These are phyloP conservation scores for Vidua chalybeata DNA, from an alignment of 2,113 vertebrate species.

Conservation along the genomic window DNA sequence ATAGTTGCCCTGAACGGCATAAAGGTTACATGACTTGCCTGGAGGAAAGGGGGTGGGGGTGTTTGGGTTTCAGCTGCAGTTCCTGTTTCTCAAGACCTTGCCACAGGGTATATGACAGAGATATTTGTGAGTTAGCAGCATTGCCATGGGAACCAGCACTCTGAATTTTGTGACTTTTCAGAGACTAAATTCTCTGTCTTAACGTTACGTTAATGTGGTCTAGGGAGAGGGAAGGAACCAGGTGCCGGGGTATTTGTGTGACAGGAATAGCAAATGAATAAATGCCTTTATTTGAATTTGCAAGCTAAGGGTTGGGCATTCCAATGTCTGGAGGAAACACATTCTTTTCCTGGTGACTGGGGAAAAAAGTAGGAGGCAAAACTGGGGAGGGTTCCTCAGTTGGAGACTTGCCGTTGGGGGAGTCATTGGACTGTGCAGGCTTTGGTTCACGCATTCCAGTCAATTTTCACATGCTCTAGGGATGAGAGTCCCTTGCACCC, in stretches of 20 bases:
- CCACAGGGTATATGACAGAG: neutral
- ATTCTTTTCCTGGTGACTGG: slow-evolving; percentile 22
- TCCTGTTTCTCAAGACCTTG: slow-evolving; percentile 38
- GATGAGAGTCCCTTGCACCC: slow-evolving; percentile 46
- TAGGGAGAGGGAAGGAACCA: slow-evolving; percentile 21
- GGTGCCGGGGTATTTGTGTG: neutral
- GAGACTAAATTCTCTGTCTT: slow-evolving; percentile 17
- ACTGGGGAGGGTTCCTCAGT: neutral
- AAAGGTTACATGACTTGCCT: neutral
- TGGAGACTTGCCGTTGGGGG: slow-evolving; percentile 4
- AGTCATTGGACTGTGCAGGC: slow-evolving; percentile 28
- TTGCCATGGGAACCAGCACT: slow-evolving; percentile 11
- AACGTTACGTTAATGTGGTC: neutral
- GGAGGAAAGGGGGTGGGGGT: neutral
- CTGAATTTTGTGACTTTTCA: neutral
- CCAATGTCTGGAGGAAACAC: slow-evolving; percentile 43
- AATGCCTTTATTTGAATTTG: slow-evolving; percentile 61
- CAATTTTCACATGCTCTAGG: slow-evolving; percentile 61
- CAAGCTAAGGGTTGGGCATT: slow-evolving; percentile 55
- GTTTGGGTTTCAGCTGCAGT: neutral
- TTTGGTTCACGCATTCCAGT: slow-evolving; percentile 64
- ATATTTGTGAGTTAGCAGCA: neutral
- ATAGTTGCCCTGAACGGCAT: neutral
- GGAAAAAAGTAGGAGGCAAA: neutral
- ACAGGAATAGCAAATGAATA: slow-evolving; percentile 48